Conservation (phyloP, 2,797 vertebrate genomes). For the Pseudotriccus pelzelni region DNA sequence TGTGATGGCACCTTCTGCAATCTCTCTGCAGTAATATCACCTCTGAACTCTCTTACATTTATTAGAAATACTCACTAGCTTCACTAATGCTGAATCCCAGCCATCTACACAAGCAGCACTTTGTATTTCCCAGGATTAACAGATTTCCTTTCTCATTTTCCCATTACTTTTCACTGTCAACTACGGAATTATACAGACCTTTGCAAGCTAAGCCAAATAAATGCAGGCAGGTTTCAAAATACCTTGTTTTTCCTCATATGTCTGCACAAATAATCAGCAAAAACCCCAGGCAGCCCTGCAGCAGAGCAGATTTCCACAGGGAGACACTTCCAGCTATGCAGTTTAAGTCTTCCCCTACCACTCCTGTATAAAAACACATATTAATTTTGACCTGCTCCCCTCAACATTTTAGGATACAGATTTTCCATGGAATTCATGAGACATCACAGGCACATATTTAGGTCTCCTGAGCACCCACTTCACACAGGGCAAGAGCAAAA, state of each 20-base stretch:
- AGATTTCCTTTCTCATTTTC: not conserved
- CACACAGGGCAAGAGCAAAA: not conserved
- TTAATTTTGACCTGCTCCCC: not conserved
- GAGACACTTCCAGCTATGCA: not conserved
- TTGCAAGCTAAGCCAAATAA: not conserved
- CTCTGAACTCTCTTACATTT: not conserved
- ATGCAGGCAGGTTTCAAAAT: not conserved
- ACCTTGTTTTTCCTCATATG: not conserved
- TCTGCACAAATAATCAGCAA: not conserved
- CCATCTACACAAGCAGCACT: not conserved
- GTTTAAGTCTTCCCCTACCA: not conserved
- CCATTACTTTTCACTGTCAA: not conserved
- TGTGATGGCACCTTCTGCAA: not conserved
- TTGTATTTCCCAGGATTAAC: not conserved
- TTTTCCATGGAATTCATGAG: not conserved
- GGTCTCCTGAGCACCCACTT: not conserved
- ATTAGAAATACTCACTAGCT: not conserved
- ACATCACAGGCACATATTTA: rapidly evolving
- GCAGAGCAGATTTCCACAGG: not conserved
- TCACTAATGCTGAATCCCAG: not conserved
- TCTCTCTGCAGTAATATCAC: not conserved
- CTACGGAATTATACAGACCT: not conserved
- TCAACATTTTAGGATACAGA: not conserved
- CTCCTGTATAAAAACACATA: not conserved
- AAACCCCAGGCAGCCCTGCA: not conserved